phyloP scores from a whole-genome alignment of 2,797 vertebrate species.

The Platyrinchus mystaceus region DNA sequence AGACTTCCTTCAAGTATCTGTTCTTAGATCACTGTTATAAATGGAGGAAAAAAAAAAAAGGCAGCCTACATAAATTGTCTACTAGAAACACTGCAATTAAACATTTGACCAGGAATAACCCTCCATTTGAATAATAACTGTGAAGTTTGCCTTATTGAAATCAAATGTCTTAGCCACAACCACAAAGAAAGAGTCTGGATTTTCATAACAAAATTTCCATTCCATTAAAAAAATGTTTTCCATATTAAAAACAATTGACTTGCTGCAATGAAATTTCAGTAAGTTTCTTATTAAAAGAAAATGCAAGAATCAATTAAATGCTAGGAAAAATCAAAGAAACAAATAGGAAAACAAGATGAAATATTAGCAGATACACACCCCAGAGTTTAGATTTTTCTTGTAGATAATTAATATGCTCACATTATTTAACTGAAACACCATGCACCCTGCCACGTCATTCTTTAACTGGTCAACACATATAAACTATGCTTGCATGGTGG shows the following conservation, averaged over 20 bases:
- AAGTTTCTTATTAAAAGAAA: neutral
- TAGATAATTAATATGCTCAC: neutral
- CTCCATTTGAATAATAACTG: neutral
- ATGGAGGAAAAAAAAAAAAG: neutral
- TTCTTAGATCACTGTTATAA: neutral
- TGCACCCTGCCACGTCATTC: neutral
- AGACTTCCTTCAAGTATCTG: neutral
- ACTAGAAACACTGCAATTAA: neutral
- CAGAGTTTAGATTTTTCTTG: neutral
- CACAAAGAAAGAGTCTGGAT: neutral
- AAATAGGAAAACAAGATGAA: neutral
- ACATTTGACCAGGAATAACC: neutral
- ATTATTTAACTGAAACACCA: constrained; percentile 11
- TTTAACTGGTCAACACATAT: neutral
- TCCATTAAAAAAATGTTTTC: neutral
- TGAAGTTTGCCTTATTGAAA: neutral
- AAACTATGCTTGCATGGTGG: neutral
- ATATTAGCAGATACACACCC: neutral
- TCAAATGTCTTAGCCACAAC: neutral
- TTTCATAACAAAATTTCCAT: neutral
- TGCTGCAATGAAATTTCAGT: neutral
- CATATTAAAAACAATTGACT: neutral
- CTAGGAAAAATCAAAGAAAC: neutral
- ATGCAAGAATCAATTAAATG: neutral
- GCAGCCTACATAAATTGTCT: neutral